A percentile compares a stretch with the other conserved stretches of the same genome.
Evolutionary conservation across 2,113 vertebrate species (phyloP).

Genomic region (Macaca nemestrina): DNA sequence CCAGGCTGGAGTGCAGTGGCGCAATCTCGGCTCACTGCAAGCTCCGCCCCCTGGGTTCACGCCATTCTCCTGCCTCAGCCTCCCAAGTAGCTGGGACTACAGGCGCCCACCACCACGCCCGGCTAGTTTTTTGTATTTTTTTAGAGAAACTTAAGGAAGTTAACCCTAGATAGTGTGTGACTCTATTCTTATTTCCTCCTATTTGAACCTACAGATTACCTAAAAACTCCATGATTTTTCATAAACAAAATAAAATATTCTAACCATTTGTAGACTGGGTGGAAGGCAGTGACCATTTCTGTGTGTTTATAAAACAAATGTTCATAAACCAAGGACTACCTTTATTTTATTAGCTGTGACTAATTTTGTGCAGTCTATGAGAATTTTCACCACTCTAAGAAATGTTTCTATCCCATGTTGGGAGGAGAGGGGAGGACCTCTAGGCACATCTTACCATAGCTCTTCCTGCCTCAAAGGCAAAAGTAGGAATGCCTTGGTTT

Average conservation of each 20-base stretch:
- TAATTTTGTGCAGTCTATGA: not conserved
- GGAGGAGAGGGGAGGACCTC: not conserved
- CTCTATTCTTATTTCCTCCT: not conserved
- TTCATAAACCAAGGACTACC: not conserved
- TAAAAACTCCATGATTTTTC: not conserved
- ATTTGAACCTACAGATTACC: not conserved
- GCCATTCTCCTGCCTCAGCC: no score
- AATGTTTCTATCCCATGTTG: not conserved
- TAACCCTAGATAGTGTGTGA: no score
- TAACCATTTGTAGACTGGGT: not conserved
- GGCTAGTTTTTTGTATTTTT: no score
- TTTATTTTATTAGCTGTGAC: not conserved
- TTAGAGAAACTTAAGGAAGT: no score
- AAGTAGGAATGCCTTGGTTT: not conserved
- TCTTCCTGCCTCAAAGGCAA: not conserved
- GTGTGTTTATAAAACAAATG: not conserved
- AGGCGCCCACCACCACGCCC: no score
- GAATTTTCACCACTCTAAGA: not conserved
- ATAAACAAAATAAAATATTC: constrained; percentile 32
- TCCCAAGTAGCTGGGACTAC: no score
- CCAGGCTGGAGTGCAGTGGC: no score
- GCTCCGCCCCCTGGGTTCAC: no score
- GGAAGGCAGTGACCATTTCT: not conserved
- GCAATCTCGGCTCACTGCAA: no score
- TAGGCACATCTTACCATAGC: not conserved